Evolutionary conservation across 2,113 vertebrate species (phyloP).

Genomic region (Alaudala cheleensis): DNA sequence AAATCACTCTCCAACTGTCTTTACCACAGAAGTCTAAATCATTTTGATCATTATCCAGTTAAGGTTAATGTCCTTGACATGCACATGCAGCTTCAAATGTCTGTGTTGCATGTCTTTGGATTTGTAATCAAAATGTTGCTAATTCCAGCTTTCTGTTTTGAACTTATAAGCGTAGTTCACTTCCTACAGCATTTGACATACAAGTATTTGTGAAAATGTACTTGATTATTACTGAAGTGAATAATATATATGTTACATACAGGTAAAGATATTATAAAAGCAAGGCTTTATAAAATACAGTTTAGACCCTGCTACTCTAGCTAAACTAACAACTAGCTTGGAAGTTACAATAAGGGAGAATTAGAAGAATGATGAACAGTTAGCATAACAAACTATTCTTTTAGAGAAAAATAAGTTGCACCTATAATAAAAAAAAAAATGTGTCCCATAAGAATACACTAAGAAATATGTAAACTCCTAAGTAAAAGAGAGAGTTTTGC

Average conservation of each 20-base stretch:
- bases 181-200: not conserved
- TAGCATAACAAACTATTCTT: not conserved
- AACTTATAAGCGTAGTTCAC: not conserved
- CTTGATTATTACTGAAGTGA: not conserved
- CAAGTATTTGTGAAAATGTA: not conserved
- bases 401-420: not conserved
- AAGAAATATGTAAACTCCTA: not conserved
- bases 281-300: not conserved
- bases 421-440: not conserved
- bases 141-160: not conserved
- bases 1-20: not conserved
- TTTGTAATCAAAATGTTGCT: not conserved
- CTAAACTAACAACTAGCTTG: not conserved
- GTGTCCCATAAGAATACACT: not conserved
- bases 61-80: not conserved
- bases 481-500: not conserved
- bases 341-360: not conserved
- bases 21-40: not conserved
- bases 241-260: not conserved
- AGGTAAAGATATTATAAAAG: not conserved
- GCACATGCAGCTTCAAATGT: not conserved
- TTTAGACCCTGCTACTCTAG: not conserved
- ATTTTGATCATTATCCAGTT: not conserved
- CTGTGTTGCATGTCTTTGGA: rapidly evolving
- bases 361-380: not conserved